Conservation (phyloP, 2,888 invertebrate species). For the Orthosia gothica region DNA sequence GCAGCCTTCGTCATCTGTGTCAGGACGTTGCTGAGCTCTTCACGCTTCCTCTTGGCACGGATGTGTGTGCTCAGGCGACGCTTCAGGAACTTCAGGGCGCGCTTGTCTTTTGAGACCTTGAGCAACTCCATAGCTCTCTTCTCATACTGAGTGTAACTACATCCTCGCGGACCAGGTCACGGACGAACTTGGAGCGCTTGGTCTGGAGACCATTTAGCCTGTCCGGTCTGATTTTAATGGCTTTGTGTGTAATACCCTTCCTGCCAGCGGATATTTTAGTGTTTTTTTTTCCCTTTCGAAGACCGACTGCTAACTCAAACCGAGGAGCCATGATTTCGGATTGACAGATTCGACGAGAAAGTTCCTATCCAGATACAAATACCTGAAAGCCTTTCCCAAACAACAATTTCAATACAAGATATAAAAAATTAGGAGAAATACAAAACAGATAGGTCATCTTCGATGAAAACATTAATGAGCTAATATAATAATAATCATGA, state of each 20-base stretch:
- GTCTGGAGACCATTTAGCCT: too few species aligned
- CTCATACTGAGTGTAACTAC: too few species aligned
- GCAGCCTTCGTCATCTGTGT: constrained; percentile 99
- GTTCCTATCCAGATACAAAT: background rate
- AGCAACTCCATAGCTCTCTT: too few species aligned
- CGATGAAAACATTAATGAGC: background rate
- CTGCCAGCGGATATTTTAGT: too few species aligned
- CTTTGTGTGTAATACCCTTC: too few species aligned
- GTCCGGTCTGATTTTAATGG: too few species aligned
- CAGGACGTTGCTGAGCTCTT: constrained; percentile 98
- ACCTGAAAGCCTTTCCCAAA: background rate
- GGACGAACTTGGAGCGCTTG: too few species aligned
- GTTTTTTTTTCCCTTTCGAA: too few species aligned
- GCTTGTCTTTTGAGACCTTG: constrained; percentile 99
- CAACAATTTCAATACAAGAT: background rate
- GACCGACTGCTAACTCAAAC: too few species aligned
- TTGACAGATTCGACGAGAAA: too few species aligned
- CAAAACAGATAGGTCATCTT: background rate
- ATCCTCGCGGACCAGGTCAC: too few species aligned
- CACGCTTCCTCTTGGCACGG: constrained; percentile 99
- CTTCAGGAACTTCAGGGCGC: constrained; percentile 99
- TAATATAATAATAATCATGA: constrained; percentile 23
- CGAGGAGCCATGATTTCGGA: too few species aligned
- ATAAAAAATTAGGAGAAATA: background rate
- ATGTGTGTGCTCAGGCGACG: constrained; percentile 99